A percentile compares a stretch with the other conserved stretches of the same genome.
Evolutionary conservation across 2,888 invertebrate genomes (phyloP).

Genomic region (Cryptocephalus primarius): DNA sequence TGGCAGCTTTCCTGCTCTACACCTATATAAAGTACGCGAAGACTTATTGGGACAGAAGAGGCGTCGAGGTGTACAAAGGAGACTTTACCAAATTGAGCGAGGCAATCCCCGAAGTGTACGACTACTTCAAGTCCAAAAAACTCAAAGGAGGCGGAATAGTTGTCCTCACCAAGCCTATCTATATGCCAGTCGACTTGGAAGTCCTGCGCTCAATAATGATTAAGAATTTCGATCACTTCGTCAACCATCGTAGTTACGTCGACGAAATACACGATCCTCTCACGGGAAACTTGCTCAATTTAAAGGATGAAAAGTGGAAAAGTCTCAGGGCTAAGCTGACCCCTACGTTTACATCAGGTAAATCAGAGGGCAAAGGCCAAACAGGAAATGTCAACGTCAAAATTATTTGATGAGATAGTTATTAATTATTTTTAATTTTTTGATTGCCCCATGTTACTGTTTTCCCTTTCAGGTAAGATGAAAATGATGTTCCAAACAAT

Average conservation of each 20-base stretch:
- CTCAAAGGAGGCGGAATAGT: constrained; percentile 20
- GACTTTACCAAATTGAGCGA: too few species aligned
- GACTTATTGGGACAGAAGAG: constrained; percentile 23
- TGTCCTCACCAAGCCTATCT: constrained; percentile 30
- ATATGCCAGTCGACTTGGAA: constrained; percentile 20
- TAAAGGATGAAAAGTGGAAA: constrained; percentile 48
- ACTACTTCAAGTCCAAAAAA: too few species aligned
- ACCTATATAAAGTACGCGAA: constrained; percentile 6
- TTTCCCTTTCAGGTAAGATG: constrained; percentile 43
- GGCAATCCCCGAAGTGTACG: too few species aligned
- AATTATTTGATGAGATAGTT: too few species aligned
- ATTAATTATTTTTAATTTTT: too few species aligned
- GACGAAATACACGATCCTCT: constrained; percentile 47
- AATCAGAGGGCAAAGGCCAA: too few species aligned
- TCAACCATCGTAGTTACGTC: constrained; percentile 47
- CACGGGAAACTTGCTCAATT: constrained; percentile 44
- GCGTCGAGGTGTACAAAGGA: constrained; percentile 8
- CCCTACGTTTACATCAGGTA: constrained; percentile 51
- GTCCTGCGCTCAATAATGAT: constrained; percentile 39
- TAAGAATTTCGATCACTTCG: constrained; percentile 46
- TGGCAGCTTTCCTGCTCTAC: not conserved
- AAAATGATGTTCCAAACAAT: constrained; percentile 53
- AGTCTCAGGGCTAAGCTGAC: constrained; percentile 35
- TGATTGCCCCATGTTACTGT: too few species aligned
- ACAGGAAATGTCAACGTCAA: too few species aligned